Base-by-base conservation (phyloP, 2,113 vertebrate genomes). In the Percina caprodes region DNA sequence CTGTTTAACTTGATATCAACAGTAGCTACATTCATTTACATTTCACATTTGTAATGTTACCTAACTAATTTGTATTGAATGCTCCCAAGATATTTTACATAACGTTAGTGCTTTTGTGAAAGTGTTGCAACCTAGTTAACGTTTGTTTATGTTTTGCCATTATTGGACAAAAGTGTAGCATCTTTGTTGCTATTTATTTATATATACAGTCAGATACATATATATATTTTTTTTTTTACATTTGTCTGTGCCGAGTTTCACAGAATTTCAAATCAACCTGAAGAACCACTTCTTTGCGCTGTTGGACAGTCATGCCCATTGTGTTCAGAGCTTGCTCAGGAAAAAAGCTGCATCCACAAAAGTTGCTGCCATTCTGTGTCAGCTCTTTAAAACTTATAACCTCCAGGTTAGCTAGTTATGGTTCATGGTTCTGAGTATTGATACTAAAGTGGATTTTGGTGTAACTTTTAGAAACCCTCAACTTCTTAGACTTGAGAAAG, bases 231-330 rank as follows among this genome's bases (percentile, higher is more conserved):
- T n/a, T n/a, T n/a, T n/a, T n/a, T n/a, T n/a, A n/a, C n/a, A n/a
- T n/a, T n/a, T n/a, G n/a, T 83, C 7, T 81, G 33, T 76, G 12
- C 74, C 0, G 42, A 86, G 67, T 84, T 76, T 48, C 74, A 82
- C 62, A 85, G 78, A n/a, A 82, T 87, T 1, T 48, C 78, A 30
- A 89, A 82, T 82, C 3, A 82, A 82, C 49, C 67, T 82, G 49
- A 79, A 83, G 14, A 83, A 80, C 63, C 39, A 69, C 4, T 85
- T 54, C 49, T 78, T 62, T 69, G 74, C 52, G 1, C 61, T 26
- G 19, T 51, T 89, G 51, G 76, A 85, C 4, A 62, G 19, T 8
- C 73, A 88, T 66, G 18, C 46, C 8, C 66, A 59, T 5, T 23
- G 46, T 58, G 63, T 86, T n/a, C 56, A 63, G n/a, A 73, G 19